A percentile compares a stretch with the other conserved stretches of the same genome.
Evolutionary conservation across 1,140 invertebrate species (phyloP).

Genomic region (Plutomurus gul): DNA sequence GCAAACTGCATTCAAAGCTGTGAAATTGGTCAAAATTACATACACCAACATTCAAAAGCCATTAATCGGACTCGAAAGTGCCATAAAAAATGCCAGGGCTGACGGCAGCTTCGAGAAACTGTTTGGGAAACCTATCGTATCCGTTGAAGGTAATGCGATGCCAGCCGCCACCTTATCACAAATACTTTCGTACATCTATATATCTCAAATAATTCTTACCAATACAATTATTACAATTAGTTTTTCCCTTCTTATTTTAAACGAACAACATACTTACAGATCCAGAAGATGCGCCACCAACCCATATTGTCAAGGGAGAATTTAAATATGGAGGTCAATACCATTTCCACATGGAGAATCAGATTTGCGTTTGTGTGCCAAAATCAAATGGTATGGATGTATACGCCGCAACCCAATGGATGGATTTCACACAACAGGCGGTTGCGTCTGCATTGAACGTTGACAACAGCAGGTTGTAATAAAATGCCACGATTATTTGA

Average conservation of each 20-base stretch:
- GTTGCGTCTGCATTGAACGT: slow-evolving; percentile 65
- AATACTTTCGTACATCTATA: slow-evolving; percentile 66
- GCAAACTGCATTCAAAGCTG: slow-evolving; percentile 66
- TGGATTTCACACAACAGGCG: slow-evolving; percentile 66
- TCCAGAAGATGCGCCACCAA: not conserved
- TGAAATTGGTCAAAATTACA: slow-evolving; percentile 68
- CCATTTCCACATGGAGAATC: slow-evolving; percentile 62
- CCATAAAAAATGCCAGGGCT: not conserved
- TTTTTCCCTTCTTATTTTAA: not conserved
- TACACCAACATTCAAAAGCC: slow-evolving; percentile 61
- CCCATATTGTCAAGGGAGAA: slow-evolving; percentile 56
- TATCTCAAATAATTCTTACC: slow-evolving; percentile 67
- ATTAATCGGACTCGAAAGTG: slow-evolving; percentile 57
- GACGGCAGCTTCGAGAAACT: not conserved
- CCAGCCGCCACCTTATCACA: too few species aligned
- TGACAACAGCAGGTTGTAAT: too few species aligned
- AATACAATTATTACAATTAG: slow-evolving; percentile 56
- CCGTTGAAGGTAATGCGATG: too few species aligned
- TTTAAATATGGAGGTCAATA: slow-evolving; percentile 58
- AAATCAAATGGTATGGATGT: slow-evolving; percentile 59
- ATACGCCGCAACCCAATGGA: slow-evolving; percentile 64
- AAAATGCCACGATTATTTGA: too few species aligned
- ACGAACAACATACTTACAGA: not conserved
- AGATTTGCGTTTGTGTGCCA: slow-evolving; percentile 56
- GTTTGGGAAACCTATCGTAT: not conserved